These are phyloP conservation scores for Apostichopus japonicus DNA, from an alignment of 35 echinoderm and acorn worm species.

Conservation along the genomic window DNA sequence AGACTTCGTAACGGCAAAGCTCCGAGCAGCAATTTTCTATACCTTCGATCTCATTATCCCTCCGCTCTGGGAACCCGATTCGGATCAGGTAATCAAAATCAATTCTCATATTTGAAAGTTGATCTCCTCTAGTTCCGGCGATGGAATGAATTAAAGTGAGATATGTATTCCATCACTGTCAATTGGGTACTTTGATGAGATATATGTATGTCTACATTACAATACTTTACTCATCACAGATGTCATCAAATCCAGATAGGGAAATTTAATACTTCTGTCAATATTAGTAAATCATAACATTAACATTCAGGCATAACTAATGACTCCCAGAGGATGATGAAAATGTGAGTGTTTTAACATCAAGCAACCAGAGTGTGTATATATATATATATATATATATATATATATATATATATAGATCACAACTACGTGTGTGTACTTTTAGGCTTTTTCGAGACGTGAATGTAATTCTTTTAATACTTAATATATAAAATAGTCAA, in stretches of 20 bases:
- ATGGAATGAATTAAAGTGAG: background rate
- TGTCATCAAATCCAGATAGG: background rate
- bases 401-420: too few relatives aligned
- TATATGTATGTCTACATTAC: background rate
- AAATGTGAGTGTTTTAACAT: too few relatives aligned
- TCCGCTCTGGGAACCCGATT: background rate
- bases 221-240: background rate
- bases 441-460: too few relatives aligned
- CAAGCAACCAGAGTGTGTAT: too few relatives aligned
- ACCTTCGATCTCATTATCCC: background rate
- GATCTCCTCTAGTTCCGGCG: background rate
- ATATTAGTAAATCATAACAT: background rate
- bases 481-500: too few relatives aligned
- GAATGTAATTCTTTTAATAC: too few relatives aligned
- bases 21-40: background rate
- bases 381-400: too few relatives aligned
- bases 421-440: too few relatives aligned
- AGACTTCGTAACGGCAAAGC: background rate
- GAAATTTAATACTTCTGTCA: background rate
- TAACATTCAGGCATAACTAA: background rate
- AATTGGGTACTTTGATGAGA: background rate
- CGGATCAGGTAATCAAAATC: background rate
- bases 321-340: background rate
- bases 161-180: background rate
- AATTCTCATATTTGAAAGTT: background rate